Evolutionary conservation across 2,797 vertebrate species (phyloP).

Genomic region (Graptemys geographica): DNA sequence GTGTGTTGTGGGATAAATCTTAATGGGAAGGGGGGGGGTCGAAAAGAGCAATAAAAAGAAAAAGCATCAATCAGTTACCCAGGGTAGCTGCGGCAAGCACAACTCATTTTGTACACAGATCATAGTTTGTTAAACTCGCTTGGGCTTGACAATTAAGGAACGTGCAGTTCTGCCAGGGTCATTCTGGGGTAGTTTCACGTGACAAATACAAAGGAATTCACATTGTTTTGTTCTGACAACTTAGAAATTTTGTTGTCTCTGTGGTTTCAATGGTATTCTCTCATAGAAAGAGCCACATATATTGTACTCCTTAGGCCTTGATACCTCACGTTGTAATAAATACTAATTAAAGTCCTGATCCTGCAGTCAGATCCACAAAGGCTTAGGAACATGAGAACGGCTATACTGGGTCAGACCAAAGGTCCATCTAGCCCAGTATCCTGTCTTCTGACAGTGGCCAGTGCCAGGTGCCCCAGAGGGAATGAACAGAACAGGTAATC

Average conservation of each 20-base stretch:
- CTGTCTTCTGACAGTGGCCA: too few relatives aligned
- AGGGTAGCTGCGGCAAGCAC: slow-evolving; percentile 22
- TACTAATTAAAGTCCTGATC: slow-evolving; percentile 1
- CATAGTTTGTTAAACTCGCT: slow-evolving; percentile 46
- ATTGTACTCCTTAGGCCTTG: neutral
- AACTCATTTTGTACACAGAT: slow-evolving; percentile 28
- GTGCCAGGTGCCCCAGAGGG: too few relatives aligned
- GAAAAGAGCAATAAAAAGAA: slow-evolving; percentile 70
- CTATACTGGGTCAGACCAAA: too few relatives aligned
- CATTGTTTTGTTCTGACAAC: neutral
- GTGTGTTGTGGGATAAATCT: slow-evolving; percentile 82
- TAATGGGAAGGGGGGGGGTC: slow-evolving; percentile 53
- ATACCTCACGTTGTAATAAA: neutral
- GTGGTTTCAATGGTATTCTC: neutral
- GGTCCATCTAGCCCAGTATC: too few relatives aligned
- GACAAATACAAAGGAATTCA: slow-evolving; percentile 13
- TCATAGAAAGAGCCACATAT: neutral
- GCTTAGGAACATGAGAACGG: too few relatives aligned
- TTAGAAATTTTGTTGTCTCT: neutral
- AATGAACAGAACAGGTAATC: too few relatives aligned
- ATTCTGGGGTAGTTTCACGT: slow-evolving; percentile 51
- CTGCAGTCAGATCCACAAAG: neutral
- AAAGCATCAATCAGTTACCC: slow-evolving; percentile 64
- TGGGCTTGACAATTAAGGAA: slow-evolving; percentile 30
- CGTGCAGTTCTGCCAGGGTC: neutral